Evolutionary conservation across 2,888 invertebrate genomes (phyloP).

Genomic region (Lysandra bellargus): DNA sequence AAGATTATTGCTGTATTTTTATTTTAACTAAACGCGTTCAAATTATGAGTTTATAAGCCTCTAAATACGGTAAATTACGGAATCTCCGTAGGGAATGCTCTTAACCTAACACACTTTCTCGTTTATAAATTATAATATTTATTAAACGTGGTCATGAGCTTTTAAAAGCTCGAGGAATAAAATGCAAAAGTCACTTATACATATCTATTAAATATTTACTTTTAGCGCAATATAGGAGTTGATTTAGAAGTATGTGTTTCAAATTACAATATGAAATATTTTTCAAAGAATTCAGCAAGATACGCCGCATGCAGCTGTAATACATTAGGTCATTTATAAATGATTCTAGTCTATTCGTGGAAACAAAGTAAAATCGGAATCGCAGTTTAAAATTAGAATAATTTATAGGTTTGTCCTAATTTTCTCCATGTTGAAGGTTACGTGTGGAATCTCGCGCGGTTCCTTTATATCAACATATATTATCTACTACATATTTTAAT

Average conservation of each 20-base stretch:
- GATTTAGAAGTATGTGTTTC: too few relatives aligned
- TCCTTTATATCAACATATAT: neutral
- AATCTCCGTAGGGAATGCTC: too few relatives aligned
- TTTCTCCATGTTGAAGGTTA: conserved; percentile 3
- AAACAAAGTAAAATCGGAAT: conserved; percentile 7
- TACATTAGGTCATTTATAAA: neutral
- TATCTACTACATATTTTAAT: neutral
- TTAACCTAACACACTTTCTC: neutral
- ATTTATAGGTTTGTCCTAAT: conserved; percentile 22
- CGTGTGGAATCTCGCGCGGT: neutral
- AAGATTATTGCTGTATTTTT: too few relatives aligned
- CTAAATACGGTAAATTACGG: too few relatives aligned
- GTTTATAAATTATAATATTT: too few relatives aligned
- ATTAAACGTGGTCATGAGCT: neutral
- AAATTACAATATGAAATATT: neutral
- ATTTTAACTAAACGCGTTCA: too few relatives aligned
- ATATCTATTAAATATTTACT: too few relatives aligned
- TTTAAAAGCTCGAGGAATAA: neutral
- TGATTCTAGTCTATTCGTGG: neutral
- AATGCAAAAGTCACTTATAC: neutral
- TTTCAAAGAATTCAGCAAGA: neutral
- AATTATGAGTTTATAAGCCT: too few relatives aligned
- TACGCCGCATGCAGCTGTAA: neutral
- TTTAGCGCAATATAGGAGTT: too few relatives aligned
- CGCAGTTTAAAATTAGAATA: conserved; percentile 13